Evolutionary conservation across 2,797 vertebrate species (phyloP).

Genomic region (Peromyscus nudipes): DNA sequence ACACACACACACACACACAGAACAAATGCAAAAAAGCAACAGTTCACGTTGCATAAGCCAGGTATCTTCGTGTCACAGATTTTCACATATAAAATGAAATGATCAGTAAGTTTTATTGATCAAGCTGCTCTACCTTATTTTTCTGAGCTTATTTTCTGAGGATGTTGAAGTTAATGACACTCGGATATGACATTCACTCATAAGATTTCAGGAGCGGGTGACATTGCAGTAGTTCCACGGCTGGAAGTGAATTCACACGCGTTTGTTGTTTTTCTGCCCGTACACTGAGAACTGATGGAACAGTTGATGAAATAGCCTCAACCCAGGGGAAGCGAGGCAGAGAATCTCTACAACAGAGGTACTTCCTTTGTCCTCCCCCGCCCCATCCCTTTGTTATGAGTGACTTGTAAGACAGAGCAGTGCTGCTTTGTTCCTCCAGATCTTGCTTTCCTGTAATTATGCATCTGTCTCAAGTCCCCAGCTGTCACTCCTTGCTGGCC

Average conservation of each 20-base stretch:
- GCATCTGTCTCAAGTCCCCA: not conserved
- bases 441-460: not conserved
- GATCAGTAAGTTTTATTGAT: not conserved
- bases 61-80: not conserved
- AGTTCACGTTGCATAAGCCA: not conserved
- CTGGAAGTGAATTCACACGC: not conserved
- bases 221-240: not conserved
- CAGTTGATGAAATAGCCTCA: not conserved
- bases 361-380: not conserved
- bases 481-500: not conserved
- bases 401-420: not conserved
- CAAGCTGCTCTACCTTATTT: not conserved
- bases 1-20: too few species aligned
- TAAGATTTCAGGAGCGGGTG: not conserved
- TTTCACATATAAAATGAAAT: slow-evolving; percentile 6
- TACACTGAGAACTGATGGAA: not conserved
- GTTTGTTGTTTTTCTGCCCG: not conserved
- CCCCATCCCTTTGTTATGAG: not conserved
- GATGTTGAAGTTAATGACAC: not conserved
- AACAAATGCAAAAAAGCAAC: too few species aligned
- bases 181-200: not conserved
- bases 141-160: not conserved
- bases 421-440: not conserved
- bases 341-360: not conserved
- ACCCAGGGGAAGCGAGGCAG: not conserved